Evolutionary conservation across 2,888 invertebrate species (phyloP), one percentile per base, ranked within the genome.

Genomic region (Synergus itoensis): DNA sequence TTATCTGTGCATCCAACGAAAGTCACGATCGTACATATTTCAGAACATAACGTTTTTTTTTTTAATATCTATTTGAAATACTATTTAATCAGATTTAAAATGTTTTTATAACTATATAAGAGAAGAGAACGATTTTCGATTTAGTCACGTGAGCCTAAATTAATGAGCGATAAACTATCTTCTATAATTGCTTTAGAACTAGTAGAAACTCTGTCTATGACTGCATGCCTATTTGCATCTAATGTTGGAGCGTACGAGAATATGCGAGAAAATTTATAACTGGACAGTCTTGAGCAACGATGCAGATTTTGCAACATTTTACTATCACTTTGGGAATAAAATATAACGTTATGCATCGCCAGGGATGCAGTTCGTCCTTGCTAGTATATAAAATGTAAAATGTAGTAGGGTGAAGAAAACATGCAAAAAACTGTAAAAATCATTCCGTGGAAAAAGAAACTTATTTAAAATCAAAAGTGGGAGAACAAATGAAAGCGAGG

Each of bases 371-470:
- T 11, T 7, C 16, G 40, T 53, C 11, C 53, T 53, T 28, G 11
- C 73, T 53, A 16, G n/a, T 40, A 73, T 7, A 73, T 73, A 73
- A 69, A 21, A 48, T 73, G 79, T 80, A 83, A 73, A 48, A 53
- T 53, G 80, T 81, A 83, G 82, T 83, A 75, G 77, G 36, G 36
- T 53, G 4, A 73, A 53, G 21, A 4, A 67, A 67, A 41, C 4
- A 53, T 9, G 8, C 8, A 65, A 4, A 65, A 40, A 4, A 28
- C 16, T 14, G 2, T 21, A 41, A 21, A 67, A 67, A 67, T 67
- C 18, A 69, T 69, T 69, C 14, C 28, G 28, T 16, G 3, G 69
- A 28, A 48, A 36, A 36, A 48, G 53, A 9, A 73, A 73, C 28
- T 73, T 21, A 5, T 45, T 69, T 8, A 14, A 36, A 28, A 53